A percentile compares a stretch with the other conserved stretches of the same genome.
Evolutionary conservation across 2,797 vertebrate species (phyloP).

Genomic region (Bovichtus variegatus): DNA sequence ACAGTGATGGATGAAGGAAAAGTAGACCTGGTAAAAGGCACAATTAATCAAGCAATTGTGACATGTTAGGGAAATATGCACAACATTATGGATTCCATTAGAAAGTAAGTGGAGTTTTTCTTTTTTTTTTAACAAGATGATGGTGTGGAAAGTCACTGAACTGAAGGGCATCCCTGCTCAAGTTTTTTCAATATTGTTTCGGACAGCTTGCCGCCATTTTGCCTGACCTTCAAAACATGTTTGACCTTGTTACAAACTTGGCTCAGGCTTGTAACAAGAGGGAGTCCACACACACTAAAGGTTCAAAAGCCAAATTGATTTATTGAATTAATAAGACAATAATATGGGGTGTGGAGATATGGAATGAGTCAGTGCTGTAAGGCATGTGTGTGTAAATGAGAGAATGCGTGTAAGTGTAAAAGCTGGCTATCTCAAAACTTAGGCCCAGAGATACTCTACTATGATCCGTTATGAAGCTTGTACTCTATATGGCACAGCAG

Average conservation of each 20-base stretch:
- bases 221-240: too few relatives aligned
- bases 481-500: not conserved
- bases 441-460: not conserved
- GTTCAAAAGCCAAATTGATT: too few relatives aligned
- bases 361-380: too few relatives aligned
- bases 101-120: not conserved
- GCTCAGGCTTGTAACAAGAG: too few relatives aligned
- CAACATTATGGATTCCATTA: not conserved
- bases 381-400: too few relatives aligned
- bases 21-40: not conserved
- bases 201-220: not conserved
- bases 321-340: too few relatives aligned
- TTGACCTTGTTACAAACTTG: too few relatives aligned
- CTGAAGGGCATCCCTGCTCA: too few relatives aligned
- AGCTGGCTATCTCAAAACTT: not conserved
- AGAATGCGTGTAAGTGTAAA: too few relatives aligned
- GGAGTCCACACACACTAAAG: too few relatives aligned
- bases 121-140: not conserved
- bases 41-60: not conserved
- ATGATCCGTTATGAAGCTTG: not conserved
- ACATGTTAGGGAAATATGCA: not conserved
- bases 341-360: too few relatives aligned
- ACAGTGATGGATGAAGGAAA: not conserved
- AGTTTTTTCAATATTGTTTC: not conserved
- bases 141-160: not conserved